These are phyloP conservation scores for Chorisops tibialis DNA, from an alignment of 2,888 invertebrate genomes.

Conservation along the genomic window DNA sequence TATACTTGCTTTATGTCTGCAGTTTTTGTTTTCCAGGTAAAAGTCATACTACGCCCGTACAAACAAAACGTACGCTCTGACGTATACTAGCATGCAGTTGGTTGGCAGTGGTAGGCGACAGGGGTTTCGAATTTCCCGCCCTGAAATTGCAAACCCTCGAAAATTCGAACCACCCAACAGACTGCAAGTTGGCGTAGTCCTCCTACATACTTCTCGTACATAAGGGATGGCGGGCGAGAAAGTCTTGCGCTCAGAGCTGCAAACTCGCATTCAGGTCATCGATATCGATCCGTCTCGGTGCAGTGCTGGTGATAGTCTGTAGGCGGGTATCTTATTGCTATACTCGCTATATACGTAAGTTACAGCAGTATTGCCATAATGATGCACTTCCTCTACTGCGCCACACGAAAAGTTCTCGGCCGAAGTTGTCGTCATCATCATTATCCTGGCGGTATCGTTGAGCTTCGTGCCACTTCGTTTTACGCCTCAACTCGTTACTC, in stretches of 20 bases:
- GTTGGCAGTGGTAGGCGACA: background rate
- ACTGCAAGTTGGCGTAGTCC: slow-evolving; percentile 20
- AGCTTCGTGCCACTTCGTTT: too few relatives aligned
- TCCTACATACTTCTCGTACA: background rate
- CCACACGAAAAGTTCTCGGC: too few relatives aligned
- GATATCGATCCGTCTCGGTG: slow-evolving; percentile 16
- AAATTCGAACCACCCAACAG: slow-evolving; percentile 17
- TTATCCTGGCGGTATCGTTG: too few relatives aligned
- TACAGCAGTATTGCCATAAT: too few relatives aligned
- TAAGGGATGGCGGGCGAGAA: background rate
- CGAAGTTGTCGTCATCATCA: too few relatives aligned
- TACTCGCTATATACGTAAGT: too few relatives aligned
- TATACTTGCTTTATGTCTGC: too few relatives aligned
- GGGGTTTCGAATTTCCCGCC: background rate
- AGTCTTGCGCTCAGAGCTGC: slow-evolving; percentile 12
- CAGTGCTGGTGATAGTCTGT: background rate
- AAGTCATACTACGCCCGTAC: slow-evolving; percentile 1
- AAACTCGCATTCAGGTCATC: slow-evolving; percentile 17
- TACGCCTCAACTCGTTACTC: too few relatives aligned
- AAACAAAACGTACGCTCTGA: slow-evolving; percentile 19
- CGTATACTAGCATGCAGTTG: background rate
- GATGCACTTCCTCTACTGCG: too few relatives aligned
- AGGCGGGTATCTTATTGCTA: too few relatives aligned
- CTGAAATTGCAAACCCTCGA: background rate
- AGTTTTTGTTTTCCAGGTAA: background rate